Evolutionary conservation across 1,140 invertebrate species (phyloP), one percentile per base, ranked within the genome.

Genomic region (Drosophila ananassae): DNA sequence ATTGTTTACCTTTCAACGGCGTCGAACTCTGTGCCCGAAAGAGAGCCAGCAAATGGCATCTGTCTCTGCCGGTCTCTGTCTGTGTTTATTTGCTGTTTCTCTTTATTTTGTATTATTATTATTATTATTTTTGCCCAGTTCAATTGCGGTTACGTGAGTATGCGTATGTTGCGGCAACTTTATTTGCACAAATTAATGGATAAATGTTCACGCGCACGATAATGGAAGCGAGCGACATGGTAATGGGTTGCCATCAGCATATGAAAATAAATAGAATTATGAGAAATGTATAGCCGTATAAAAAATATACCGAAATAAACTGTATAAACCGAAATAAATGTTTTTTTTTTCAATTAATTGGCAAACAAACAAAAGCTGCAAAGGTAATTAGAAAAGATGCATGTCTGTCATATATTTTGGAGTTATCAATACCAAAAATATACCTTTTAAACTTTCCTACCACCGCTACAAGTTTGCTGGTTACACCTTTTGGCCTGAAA

Each of bases 111-210:
- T 13, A 37, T 9, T 64, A 4, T 54, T 50, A 54, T 73, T 73
- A 46, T 60, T 73, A 62, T 73, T 74, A 57, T 74, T 73, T 74
- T 54, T 74, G 52, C 56, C 67, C 73, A 72, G 59, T 85, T 74
- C 77, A 64, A 71, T 85, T 85, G 81, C 69, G 81, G 81, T 85
- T 77, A 59, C 81, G 81, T 80, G 80, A 85, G 81, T 68, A 58
- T 73, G 73, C 81, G 77, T 85, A 85, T 85, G 81, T 81, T 85
- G 81, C 61, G 81, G 77, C 77, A 74, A 81, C 73, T 80, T 80
- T 85, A 85, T 85, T 85, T 85, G 81, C 82, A 54, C 77, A 85
- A 85, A 85, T 85, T 85, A 85, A 85, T 85, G 81, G 73, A 85
- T 85, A 85, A 85, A 85, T 85, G 81, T 63, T 77, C 63, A 59